Percentiles rank a stretch among this genome's conserved stretches.
phyloP scores from a whole-genome alignment of 2,113 vertebrate genomes.

The Brienomyrus brachyistius region DNA sequence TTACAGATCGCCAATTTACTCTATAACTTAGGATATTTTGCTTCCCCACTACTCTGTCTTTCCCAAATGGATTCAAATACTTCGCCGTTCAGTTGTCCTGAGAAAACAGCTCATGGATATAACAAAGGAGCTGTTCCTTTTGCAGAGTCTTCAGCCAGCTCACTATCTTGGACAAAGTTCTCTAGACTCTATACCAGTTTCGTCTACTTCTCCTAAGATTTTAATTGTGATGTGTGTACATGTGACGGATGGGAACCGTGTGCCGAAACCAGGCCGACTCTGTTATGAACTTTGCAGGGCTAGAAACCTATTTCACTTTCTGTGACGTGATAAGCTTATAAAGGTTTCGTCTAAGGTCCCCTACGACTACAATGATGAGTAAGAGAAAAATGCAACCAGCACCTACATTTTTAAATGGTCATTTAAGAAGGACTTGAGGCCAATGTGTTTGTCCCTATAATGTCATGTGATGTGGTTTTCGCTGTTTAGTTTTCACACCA shows the following conservation, averaged over 20 bases:
- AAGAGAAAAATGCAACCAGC: slow-evolving; percentile 11
- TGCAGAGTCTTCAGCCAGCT: background rate
- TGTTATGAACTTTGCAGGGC: slow-evolving; percentile 2
- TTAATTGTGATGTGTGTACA: background rate
- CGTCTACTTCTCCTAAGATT: background rate
- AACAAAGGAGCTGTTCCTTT: background rate
- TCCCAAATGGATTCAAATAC: background rate
- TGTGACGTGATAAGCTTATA: background rate
- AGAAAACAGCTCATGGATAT: background rate
- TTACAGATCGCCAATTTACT: slow-evolving; percentile 5
- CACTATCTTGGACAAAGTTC: background rate
- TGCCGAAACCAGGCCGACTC: slow-evolving; percentile 1
- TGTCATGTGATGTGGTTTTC: background rate
- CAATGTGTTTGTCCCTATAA: slow-evolving; percentile 2
- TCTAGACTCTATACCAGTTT: background rate
- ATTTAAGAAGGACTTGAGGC: background rate
- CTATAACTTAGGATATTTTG: background rate
- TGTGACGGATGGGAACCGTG: background rate
- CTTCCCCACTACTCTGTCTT: background rate
- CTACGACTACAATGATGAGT: background rate
- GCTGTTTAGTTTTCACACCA: background rate
- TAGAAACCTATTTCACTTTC: slow-evolving; percentile 7
- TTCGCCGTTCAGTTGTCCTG: background rate
- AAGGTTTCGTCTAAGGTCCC: background rate
- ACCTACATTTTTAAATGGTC: background rate